phyloP scores from a whole-genome alignment of 2,113 vertebrate genomes.

The Tachysurus fulvidraco region DNA sequence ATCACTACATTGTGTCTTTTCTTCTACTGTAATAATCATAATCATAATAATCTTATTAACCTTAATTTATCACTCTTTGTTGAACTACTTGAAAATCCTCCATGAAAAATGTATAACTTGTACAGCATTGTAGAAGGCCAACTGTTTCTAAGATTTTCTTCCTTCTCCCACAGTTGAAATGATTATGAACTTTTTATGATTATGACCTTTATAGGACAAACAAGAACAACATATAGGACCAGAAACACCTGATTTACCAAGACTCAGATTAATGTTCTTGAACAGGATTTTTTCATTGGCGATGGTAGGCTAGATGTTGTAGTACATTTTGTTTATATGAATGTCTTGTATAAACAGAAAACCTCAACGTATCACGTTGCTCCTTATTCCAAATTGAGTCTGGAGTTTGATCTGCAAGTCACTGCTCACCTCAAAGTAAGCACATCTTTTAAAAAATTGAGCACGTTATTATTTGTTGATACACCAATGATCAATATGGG shows the following conservation, averaged over 20 bases:
- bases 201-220: constrained; percentile 43
- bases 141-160: constrained; percentile 58
- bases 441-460: not conserved
- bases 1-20: not conserved
- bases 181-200: constrained; percentile 40
- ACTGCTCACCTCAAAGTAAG: constrained; percentile 64
- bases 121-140: constrained; percentile 34
- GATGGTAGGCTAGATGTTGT: not conserved
- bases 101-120: constrained; percentile 38
- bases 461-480: not conserved
- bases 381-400: constrained; percentile 57
- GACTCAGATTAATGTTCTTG: not conserved
- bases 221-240: constrained; percentile 38
- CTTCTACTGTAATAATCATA: not conserved
- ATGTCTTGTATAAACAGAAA: constrained; percentile 48
- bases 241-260: not conserved
- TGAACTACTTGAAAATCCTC: constrained; percentile 27
- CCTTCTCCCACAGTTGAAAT: constrained; percentile 50
- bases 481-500: not conserved
- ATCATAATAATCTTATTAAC: not conserved
- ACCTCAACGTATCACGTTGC: constrained; percentile 50
- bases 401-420: constrained; percentile 55
- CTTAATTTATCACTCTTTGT: constrained; percentile 17
- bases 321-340: not conserved
- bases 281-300: not conserved